These are phyloP conservation scores for Xenopus borealis DNA, from an alignment of 2,113 vertebrate genomes.

Conservation along the genomic window DNA sequence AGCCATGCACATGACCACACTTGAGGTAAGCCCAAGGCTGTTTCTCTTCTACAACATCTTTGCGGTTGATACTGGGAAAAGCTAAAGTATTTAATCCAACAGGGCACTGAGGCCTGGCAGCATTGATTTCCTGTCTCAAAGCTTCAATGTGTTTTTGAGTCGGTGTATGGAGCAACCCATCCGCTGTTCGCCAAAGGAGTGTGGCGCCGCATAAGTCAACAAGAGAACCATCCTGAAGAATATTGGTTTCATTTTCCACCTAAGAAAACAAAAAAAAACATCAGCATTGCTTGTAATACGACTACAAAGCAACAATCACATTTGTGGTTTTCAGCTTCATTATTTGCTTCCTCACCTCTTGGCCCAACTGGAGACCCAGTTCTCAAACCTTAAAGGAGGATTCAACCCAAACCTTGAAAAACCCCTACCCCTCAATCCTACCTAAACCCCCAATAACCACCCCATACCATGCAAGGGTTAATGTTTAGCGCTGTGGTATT, in stretches of 20 bases:
- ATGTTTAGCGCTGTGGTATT: too few species aligned
- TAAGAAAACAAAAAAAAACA: conserved; percentile 46
- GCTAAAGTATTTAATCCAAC: conserved; percentile 94
- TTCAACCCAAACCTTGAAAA: too few species aligned
- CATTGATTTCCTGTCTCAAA: conserved; percentile 94
- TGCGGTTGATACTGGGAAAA: conserved; percentile 93
- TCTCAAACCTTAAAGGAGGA: too few species aligned
- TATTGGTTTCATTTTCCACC: conserved; percentile 93
- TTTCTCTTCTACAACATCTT: conserved; percentile 92
- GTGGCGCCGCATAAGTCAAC: conserved; percentile 96
- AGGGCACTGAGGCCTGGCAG: conserved; percentile 88
- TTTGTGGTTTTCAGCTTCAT: too few species aligned
- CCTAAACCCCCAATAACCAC: too few species aligned
- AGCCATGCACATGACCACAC: conserved; percentile 93
- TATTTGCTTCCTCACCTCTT: too few species aligned
- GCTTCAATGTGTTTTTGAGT: conserved; percentile 98
- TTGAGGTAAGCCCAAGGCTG: conserved; percentile 95
- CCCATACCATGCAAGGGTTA: too few species aligned
- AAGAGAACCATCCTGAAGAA: conserved; percentile 91
- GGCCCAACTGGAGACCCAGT: too few species aligned
- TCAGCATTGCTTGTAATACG: neutral
- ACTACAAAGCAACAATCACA: too few species aligned
- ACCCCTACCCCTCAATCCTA: too few species aligned
- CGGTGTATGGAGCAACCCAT: conserved; percentile 88
- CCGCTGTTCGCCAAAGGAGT: conserved; percentile 90